A percentile compares a stretch with the other conserved stretches of the same genome.
Evolutionary conservation across 2,888 invertebrate species (phyloP).

Genomic region (Drosophila seclusa): DNA sequence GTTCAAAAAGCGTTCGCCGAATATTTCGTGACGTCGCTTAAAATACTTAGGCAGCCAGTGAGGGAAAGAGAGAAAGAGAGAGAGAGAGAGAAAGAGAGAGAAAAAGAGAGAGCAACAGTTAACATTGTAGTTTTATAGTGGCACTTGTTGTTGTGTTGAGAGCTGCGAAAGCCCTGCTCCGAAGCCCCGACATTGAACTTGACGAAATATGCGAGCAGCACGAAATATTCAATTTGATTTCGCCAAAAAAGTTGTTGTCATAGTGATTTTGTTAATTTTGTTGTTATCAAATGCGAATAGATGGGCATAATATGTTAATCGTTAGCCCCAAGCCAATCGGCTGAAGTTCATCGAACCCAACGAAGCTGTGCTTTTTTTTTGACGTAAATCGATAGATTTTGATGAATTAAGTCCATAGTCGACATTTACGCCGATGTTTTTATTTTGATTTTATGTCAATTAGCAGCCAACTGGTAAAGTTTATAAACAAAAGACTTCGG

Average conservation of each 20-base stretch:
- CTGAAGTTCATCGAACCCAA: conserved; percentile 27
- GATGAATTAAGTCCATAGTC: not conserved
- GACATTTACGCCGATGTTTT: not conserved
- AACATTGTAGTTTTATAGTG: not conserved
- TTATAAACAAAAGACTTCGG: not conserved
- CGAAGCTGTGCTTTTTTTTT: not conserved
- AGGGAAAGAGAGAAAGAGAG: not conserved
- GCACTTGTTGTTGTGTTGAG: conserved; percentile 1
- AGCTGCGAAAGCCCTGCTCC: not conserved
- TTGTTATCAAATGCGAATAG: conserved; percentile 13
- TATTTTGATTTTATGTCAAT: not conserved
- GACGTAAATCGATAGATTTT: not conserved
- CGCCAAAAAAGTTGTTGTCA: conserved; percentile 1
- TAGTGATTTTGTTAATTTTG: no score
- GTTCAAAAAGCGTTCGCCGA: conserved; percentile 9
- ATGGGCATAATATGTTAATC: conserved; percentile 41
- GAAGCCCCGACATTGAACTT: conserved; percentile 57
- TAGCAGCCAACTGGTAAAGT: not conserved
- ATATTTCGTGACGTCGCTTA: conserved; percentile 14
- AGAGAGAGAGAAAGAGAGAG: not conserved
- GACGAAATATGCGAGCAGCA: conserved; percentile 34
- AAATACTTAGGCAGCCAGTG: not conserved
- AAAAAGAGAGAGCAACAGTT: not conserved
- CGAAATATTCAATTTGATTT: conserved; percentile 22
- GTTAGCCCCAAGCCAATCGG: conserved; percentile 2